Conservation (phyloP, 1,140 invertebrate species). For the Tetraneura akinire region DNA sequence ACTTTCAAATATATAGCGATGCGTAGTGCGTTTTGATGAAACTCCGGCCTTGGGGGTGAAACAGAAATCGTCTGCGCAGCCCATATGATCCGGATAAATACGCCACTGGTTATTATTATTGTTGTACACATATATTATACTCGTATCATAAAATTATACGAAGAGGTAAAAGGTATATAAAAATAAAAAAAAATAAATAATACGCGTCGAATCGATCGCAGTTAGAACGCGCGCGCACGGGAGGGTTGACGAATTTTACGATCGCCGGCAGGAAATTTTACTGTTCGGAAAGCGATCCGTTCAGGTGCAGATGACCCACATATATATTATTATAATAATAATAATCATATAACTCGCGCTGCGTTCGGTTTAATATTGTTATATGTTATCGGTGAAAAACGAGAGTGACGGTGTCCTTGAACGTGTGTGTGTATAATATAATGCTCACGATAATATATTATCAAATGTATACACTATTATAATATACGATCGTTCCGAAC, state of each 20-base stretch:
- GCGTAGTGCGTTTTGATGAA: too few species aligned
- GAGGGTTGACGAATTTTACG: slow-evolving; percentile 23
- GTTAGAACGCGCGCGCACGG: neutral
- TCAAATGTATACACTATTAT: slow-evolving; percentile 5
- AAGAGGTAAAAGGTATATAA: too few species aligned
- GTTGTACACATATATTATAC: too few species aligned
- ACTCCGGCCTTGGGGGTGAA: too few species aligned
- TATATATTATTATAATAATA: neutral
- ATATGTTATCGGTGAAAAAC: slow-evolving; percentile 19
- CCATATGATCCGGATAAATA: too few species aligned
- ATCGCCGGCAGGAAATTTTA: slow-evolving; percentile 15
- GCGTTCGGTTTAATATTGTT: too few species aligned
- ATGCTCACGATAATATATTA: neutral
- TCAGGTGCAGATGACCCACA: slow-evolving; percentile 29
- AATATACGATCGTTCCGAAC: neutral
- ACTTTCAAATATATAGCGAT: too few species aligned
- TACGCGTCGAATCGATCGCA: neutral
- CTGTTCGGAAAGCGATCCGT: neutral
- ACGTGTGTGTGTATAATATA: neutral
- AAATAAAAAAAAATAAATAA: neutral
- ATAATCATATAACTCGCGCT: too few species aligned
- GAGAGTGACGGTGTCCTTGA: slow-evolving; percentile 41
- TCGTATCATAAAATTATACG: too few species aligned
- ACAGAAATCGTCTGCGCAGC: too few species aligned
- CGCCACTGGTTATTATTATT: too few species aligned